Conservation (phyloP, 2,797 vertebrate species). For the Enteromius afrohamiltoni region DNA sequence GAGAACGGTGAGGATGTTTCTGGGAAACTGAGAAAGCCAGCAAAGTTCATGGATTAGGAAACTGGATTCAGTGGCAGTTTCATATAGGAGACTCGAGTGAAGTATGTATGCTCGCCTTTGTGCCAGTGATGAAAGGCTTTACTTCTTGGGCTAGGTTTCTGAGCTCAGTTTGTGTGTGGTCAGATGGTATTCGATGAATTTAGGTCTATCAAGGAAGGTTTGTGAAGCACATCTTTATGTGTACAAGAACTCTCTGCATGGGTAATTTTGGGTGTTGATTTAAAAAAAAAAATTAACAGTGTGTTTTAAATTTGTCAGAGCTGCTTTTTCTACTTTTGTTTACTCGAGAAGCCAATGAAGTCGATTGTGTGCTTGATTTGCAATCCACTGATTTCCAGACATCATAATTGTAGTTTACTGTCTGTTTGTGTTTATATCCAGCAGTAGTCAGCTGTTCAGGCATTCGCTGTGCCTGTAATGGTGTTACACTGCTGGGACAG, state of each 20-base stretch:
- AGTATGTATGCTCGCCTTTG: slow-evolving; percentile 13
- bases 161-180: slow-evolving; percentile 10
- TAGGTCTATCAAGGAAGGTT: neutral
- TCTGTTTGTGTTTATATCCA: neutral
- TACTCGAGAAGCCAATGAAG: neutral
- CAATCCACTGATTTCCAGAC: neutral
- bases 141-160: neutral
- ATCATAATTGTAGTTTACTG: neutral
- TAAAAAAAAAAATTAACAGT: too few relatives aligned
- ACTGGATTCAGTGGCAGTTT: neutral
- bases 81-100: neutral
- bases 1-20: slow-evolving; percentile 37
- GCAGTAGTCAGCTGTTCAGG: slow-evolving; percentile 43
- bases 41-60: slow-evolving; percentile 17
- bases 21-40: slow-evolving; percentile 14
- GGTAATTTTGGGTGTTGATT: slow-evolving; percentile 12
- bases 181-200: neutral
- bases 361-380: neutral
- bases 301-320: neutral
- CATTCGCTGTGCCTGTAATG: slow-evolving; percentile 14
- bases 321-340: neutral
- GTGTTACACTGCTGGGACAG: slow-evolving; percentile 51
- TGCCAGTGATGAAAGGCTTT: slow-evolving; percentile 12
- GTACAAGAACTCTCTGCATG: neutral
- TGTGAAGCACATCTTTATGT: slow-evolving; percentile 19